Percentiles rank a stretch among this genome's conserved stretches.
phyloP scores from a whole-genome alignment of 1,140 invertebrate genomes.

The Dendrolimus kikuchii region DNA sequence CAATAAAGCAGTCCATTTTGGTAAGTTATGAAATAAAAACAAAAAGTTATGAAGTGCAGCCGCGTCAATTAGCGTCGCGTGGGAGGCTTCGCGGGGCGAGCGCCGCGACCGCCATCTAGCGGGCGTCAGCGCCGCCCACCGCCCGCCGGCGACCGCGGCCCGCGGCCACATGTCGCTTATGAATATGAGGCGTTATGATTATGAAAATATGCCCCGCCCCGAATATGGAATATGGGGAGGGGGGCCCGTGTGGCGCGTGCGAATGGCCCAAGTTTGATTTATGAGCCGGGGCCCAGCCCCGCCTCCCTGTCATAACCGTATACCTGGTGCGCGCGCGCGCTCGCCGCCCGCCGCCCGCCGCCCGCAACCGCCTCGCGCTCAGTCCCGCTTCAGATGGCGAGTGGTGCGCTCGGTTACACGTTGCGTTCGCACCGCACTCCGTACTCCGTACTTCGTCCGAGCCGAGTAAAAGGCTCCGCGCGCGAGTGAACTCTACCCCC shows the following conservation, averaged over 20 bases:
- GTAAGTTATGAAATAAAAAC: conserved; percentile 38
- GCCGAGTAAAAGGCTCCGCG: conserved; percentile 39
- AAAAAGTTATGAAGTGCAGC: conserved; percentile 63
- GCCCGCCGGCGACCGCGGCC: conserved; percentile 27
- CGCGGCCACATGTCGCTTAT: conserved; percentile 61
- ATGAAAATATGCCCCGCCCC: conserved; percentile 73
- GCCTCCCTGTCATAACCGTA: conserved; percentile 70
- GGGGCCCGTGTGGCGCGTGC: conserved; percentile 55
- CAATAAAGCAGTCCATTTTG: conserved; percentile 17
- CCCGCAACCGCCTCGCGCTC: conserved; percentile 54
- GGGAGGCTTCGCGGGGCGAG: conserved; percentile 62
- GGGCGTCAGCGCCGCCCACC: conserved; percentile 59
- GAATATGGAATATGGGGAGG: conserved; percentile 70
- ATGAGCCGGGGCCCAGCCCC: conserved; percentile 65
- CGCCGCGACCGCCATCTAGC: conserved; percentile 60
- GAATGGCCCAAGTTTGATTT: conserved; percentile 73
- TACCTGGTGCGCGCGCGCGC: conserved; percentile 66
- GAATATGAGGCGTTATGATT: conserved; percentile 73
- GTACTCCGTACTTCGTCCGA: conserved; percentile 34
- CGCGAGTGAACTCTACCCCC: conserved; percentile 29
- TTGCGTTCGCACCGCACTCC: conserved; percentile 35
- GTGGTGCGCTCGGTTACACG: conserved; percentile 41
- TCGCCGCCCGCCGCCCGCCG: conserved; percentile 39
- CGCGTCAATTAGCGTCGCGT: conserved; percentile 61
- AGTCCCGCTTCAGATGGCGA: conserved; percentile 68